phyloP scores from a whole-genome alignment of 2,797 vertebrate species.

The Denticeps clupeoides region DNA sequence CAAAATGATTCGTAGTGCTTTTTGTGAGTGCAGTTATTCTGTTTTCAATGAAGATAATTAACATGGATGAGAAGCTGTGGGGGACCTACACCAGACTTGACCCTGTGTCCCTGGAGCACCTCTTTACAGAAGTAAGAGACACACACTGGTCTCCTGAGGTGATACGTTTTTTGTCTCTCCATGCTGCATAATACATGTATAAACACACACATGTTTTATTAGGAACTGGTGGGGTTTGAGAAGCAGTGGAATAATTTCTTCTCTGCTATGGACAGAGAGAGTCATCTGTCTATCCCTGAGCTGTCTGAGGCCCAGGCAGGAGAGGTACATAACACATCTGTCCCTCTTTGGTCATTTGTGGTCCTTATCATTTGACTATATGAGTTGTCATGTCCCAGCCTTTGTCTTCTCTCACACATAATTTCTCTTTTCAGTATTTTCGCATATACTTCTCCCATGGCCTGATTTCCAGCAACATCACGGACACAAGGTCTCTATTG shows the following conservation, averaged over 20 bases:
- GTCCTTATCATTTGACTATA: too few species aligned
- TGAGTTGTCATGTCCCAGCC: background rate
- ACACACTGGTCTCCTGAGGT: too few species aligned
- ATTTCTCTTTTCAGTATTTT: conserved; percentile 66
- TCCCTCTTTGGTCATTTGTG: too few species aligned
- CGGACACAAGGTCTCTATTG: conserved; percentile 79
- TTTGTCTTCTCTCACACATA: conserved; percentile 15
- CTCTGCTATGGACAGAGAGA: conserved; percentile 87
- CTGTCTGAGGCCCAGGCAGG: conserved; percentile 89
- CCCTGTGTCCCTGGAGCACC: conserved; percentile 73
- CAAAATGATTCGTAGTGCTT: too few species aligned
- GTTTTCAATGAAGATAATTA: conserved; percentile 66
- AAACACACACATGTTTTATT: conserved; percentile 13
- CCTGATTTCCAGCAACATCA: conserved; percentile 88
- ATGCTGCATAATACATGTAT: background rate
- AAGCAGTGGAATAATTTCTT: conserved; percentile 87
- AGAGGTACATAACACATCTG: conserved; percentile 66
- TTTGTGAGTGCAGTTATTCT: background rate
- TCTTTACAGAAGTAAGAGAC: conserved; percentile 76
- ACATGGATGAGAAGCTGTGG: conserved; percentile 86
- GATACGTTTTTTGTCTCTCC: too few species aligned
- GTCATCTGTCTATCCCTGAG: conserved; percentile 80
- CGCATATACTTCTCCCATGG: conserved; percentile 89
- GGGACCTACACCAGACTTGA: conserved; percentile 82
- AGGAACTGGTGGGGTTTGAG: conserved; percentile 82